Percentiles rank a stretch among this genome's conserved stretches.
Conservation (phyloP, 2,113 vertebrate genomes). For the Sinocyclocheilus anshuiensis region DNA sequence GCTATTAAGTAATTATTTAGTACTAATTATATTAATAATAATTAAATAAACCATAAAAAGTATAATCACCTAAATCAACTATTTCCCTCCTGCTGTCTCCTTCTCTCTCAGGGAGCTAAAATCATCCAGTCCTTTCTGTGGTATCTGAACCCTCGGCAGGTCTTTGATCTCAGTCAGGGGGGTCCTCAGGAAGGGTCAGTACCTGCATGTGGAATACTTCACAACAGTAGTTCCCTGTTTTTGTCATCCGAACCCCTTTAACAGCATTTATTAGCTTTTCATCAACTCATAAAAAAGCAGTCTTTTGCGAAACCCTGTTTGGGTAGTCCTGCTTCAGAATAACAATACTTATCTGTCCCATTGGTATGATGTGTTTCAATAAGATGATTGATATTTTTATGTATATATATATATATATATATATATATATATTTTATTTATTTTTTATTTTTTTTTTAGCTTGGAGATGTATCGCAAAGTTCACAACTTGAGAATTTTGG, state of each 20-base stretch:
- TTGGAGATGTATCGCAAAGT: conserved; percentile 92
- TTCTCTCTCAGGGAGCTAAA: conserved; percentile 83
- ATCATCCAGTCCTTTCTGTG: conserved; percentile 96
- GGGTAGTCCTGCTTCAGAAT: too few species aligned
- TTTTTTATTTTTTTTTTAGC: too few species aligned
- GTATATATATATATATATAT: too few species aligned
- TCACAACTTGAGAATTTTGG: conserved; percentile 90
- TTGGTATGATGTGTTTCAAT: too few species aligned
- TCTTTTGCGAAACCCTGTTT: too few species aligned
- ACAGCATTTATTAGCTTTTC: too few species aligned
- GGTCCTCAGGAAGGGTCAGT: conserved; percentile 94
- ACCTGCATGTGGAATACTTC: neutral
- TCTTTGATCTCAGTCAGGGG: conserved; percentile 92
- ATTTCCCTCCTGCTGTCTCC: neutral
- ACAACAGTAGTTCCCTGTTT: neutral
- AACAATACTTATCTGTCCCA: too few species aligned
- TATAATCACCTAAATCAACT: neutral
- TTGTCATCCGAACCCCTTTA: neutral
- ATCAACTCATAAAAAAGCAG: too few species aligned
- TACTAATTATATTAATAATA: neutral
- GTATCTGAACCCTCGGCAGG: conserved; percentile 96
- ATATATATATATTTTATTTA: too few species aligned
- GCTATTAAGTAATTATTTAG: neutral
- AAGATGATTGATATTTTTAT: neutral
- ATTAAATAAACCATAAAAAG: neutral